Base-by-base conservation (phyloP, 2,888 invertebrate species). In the Prionchulus punctatus region DNA sequence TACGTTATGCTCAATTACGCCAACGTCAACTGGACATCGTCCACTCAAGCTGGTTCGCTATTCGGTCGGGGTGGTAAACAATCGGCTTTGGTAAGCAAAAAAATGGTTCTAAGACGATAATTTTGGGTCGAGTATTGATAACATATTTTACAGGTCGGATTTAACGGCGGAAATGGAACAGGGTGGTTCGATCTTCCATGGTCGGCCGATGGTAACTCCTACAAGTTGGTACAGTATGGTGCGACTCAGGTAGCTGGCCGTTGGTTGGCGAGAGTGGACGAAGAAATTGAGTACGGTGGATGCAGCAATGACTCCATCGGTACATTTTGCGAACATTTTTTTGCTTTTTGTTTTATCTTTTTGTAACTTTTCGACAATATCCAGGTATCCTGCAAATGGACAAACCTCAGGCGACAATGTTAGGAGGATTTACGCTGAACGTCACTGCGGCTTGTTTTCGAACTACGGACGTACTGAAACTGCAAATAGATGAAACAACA, bases 161-260 rank as follows among this genome's bases (percentile, higher is more conserved):
- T 96, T 71, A 96, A 96, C 72, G 92, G 85, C 57, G 94, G 94
- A 53, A 89, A 91, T 67, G 90, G 88, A 25, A 89, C 90, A 0
- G 64, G 64, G 1, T 64, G 57, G 36, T 56, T 51, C 49, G 58
- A 64, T 25, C 23, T 64, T 50, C 64, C 64, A 7, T 64, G 64
- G 55, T 60, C 60, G n/a, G 63, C 64, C 23, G 64, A 66, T 42
- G 64, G 64, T 21, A 65, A 64, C 53, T 65, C 64, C 3, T 60
- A 60, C 59, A 60, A 59, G 43, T 42, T 59, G 45, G 62, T 62
- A 3, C 62, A 65, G 43, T 65, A 63, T 48, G 65, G 65, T 23
- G 55, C 56, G n/a, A 59, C 65, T 1, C 62, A 62, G 28, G 66
- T 58, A 28, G 65, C 64, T 21, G 91, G 92, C 54, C 78, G 92